phyloP scores from a whole-genome alignment of 2,888 invertebrate genomes.

The Nomada ruficornis region DNA sequence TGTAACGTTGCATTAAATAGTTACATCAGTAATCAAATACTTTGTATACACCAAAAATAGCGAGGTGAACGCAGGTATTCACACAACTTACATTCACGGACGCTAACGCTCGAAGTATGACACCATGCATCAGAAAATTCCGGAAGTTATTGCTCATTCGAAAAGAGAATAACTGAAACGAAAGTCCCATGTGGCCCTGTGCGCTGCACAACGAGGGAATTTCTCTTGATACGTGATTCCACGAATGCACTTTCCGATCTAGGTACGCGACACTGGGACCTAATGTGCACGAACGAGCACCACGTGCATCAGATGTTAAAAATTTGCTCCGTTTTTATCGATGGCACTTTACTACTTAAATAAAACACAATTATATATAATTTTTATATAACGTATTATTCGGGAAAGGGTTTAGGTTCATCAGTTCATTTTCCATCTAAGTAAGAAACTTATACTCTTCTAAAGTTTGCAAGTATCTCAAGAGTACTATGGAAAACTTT shows the following conservation, averaged over 20 bases:
- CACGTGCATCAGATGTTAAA: constrained; percentile 45
- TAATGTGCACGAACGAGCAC: constrained; percentile 42
- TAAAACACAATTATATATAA: no score
- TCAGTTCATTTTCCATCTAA: no score
- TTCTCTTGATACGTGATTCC: constrained; percentile 72
- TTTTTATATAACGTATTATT: not conserved
- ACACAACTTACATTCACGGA: not conserved
- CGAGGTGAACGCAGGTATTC: no score
- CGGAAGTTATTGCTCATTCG: constrained; percentile 63
- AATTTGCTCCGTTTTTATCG: constrained; percentile 38
- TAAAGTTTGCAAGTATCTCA: no score
- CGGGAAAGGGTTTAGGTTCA: no score
- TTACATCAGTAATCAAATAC: no score
- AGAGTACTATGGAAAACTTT: no score
- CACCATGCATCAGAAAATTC: constrained; percentile 28
- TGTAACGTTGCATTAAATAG: no score
- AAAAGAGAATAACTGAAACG: constrained; percentile 58
- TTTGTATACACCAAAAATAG: no score
- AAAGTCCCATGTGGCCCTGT: constrained; percentile 52
- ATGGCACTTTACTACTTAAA: not conserved
- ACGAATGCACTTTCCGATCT: constrained; percentile 51
- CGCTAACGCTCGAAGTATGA: constrained; percentile 20
- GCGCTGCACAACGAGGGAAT: constrained; percentile 57
- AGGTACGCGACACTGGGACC: constrained; percentile 35
- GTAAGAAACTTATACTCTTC: no score